Base-by-base conservation (phyloP, 2,888 invertebrate species). In the Chloroclysta siterata region DNA sequence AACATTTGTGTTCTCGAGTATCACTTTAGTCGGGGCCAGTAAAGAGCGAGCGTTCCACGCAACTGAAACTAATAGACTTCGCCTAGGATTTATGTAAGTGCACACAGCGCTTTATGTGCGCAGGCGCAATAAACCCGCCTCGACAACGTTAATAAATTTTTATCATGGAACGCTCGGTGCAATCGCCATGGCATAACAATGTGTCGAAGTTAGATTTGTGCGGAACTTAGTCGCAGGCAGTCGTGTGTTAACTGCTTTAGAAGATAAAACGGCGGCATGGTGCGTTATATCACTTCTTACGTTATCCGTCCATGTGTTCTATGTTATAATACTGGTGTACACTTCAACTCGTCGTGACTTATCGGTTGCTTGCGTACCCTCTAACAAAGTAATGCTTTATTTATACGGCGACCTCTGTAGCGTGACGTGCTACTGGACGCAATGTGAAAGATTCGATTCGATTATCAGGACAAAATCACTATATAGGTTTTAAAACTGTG, bases 1-100 rank as follows among this genome's bases (percentile, higher is more conserved):
- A 78, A 76, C 79, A 74, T 75, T 75, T 67, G 71, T 75, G 72
- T 74, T 73, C 66, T 70, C 69, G 63, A 78, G 79, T 79, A 80
- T 81, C 79, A 75, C 74, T 82, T 80, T 75, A 81, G 76, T 36
- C 71, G 71, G 71, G 67, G 78, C 73, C 71, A 75, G 79, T 81
- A 78, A 81, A 81, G 54, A 54, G 72, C 78, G 73, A 67, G 72
- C 70, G 75, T 73, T 72, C 73, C 70, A 79, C 83, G 82, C 82
- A 76, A 95, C 95, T 93, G 93, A 94, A 93, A 93, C 94, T 94
- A 94, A 94, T 94, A 87, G 82, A 84, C 84, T 82, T 79, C 78
- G 71, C 76, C 70, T 76, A 74, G 81, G 81, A 87, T 88, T 90
- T 87, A 88, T 87, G 87, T 84, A 75, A 81, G 85, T 76, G 82